A percentile compares a stretch with the other conserved stretches of the same genome.
These are phyloP conservation scores for Coendou prehensilis DNA, from an alignment of 2,797 vertebrate genomes.

Conservation along the genomic window DNA sequence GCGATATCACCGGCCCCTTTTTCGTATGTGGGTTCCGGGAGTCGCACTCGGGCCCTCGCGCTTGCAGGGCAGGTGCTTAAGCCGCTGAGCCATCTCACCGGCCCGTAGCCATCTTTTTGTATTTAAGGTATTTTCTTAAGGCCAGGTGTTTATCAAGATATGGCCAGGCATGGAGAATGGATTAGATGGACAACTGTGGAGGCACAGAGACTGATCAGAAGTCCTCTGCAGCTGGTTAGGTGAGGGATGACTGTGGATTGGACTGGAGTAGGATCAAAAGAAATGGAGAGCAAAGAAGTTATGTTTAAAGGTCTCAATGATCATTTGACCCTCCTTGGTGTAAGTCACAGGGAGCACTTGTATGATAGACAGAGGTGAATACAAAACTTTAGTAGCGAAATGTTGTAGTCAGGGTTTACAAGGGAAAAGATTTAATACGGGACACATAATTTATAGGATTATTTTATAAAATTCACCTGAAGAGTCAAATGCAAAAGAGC, in stretches of 20 bases:
- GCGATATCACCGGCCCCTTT: too few relatives aligned
- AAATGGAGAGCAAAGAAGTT: not conserved
- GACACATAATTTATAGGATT: not conserved
- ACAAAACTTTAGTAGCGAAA: not conserved
- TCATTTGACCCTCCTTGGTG: not conserved
- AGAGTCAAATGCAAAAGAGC: not conserved
- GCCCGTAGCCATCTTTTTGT: too few relatives aligned
- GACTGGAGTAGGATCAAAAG: not conserved
- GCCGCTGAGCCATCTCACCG: too few relatives aligned
- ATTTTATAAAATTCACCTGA: not conserved
- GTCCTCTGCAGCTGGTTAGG: not conserved
- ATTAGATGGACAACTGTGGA: not conserved
- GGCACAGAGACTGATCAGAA: not conserved
- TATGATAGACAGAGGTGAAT: not conserved
- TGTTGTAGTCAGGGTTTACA: not conserved
- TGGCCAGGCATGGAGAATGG: not conserved
- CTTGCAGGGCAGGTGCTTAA: too few relatives aligned
- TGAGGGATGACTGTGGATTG: not conserved
- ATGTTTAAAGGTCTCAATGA: not conserved
- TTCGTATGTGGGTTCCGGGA: too few relatives aligned
- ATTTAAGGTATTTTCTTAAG: not conserved
- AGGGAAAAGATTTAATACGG: not conserved
- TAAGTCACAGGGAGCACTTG: not conserved
- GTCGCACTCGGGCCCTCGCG: too few relatives aligned
- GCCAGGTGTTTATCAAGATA: not conserved